Percentiles rank a stretch among this genome's conserved stretches.
These are phyloP conservation scores for Darevskia mixta DNA, from an alignment of 2,797 vertebrate species.

Conservation along the genomic window DNA sequence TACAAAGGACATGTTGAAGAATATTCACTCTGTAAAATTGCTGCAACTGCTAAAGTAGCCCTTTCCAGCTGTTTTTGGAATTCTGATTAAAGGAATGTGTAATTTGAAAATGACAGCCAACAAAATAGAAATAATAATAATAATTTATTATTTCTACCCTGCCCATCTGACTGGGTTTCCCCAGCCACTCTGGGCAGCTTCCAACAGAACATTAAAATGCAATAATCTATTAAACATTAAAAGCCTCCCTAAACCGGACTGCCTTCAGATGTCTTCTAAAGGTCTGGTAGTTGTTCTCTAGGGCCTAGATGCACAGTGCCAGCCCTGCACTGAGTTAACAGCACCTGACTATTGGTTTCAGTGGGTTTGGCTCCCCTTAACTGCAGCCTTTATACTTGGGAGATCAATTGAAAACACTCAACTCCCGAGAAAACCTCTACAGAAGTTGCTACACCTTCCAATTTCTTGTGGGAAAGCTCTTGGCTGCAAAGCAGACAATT, in stretches of 20 bases:
- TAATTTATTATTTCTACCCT: no score
- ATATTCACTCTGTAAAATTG: conserved; percentile 22
- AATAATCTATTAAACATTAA: no score
- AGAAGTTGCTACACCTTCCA: conserved; percentile 54
- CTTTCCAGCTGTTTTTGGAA: not conserved
- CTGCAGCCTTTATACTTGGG: conserved; percentile 17
- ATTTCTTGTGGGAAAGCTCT: conserved; percentile 39
- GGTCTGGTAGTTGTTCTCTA: no score
- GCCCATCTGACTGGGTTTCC: no score
- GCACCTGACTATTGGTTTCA: not conserved
- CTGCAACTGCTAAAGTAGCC: not conserved
- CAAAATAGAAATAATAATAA: not conserved
- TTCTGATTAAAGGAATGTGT: not conserved
- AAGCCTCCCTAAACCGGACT: no score
- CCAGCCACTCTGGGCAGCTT: no score
- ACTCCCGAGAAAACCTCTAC: conserved; percentile 55
- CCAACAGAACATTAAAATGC: no score
- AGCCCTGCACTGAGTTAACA: not conserved
- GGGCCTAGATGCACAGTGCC: not conserved
- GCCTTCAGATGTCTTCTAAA: no score
- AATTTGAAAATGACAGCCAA: not conserved
- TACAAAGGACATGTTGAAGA: conserved; percentile 24
- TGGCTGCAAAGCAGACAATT: not conserved
- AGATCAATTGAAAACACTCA: conserved; percentile 52
- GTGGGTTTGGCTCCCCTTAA: not conserved